These are phyloP conservation scores for Toxotes chatareus DNA, from an alignment of 2,113 vertebrate species.

Conservation along the genomic window DNA sequence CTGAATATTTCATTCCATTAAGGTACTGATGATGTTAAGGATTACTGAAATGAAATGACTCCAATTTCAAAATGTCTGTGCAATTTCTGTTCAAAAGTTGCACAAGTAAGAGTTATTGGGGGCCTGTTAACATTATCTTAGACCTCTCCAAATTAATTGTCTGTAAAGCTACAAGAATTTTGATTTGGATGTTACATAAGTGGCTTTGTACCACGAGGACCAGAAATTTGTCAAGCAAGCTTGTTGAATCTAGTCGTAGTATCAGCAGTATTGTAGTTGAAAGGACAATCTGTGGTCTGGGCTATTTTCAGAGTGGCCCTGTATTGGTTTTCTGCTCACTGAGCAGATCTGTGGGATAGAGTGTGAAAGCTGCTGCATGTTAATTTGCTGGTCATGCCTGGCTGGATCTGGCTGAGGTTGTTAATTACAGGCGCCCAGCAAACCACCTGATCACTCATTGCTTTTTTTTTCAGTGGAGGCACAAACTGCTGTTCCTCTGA, in stretches of 20 bases:
- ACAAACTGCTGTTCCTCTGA: conserved; percentile 28
- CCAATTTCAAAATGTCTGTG: not conserved
- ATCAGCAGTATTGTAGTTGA: conserved; percentile 46
- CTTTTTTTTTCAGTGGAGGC: conserved; percentile 54
- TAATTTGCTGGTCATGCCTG: conserved; percentile 79
- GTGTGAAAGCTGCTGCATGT: conserved; percentile 79
- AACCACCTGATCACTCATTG: conserved; percentile 79
- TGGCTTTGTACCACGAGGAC: not conserved
- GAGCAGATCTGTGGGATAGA: conserved; percentile 73
- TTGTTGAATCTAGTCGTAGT: conserved; percentile 30
- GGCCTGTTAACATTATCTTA: not conserved
- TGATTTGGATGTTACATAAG: not conserved
- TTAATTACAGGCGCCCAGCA: conserved; percentile 79
- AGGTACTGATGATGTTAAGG: not conserved
- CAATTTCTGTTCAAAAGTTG: not conserved
- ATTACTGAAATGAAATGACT: not conserved
- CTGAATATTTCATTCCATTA: not conserved
- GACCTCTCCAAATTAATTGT: not conserved
- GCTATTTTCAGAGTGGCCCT: conserved; percentile 67
- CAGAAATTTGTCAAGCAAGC: conserved; percentile 28
- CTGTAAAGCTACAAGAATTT: not conserved
- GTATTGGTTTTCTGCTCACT: conserved; percentile 77
- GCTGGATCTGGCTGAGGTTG: conserved; percentile 79
- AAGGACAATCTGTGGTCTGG: conserved; percentile 38
- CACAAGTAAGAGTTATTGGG: not conserved